phyloP scores from a whole-genome alignment of 2,113 vertebrate species.

The Phaethornis superciliosus region DNA sequence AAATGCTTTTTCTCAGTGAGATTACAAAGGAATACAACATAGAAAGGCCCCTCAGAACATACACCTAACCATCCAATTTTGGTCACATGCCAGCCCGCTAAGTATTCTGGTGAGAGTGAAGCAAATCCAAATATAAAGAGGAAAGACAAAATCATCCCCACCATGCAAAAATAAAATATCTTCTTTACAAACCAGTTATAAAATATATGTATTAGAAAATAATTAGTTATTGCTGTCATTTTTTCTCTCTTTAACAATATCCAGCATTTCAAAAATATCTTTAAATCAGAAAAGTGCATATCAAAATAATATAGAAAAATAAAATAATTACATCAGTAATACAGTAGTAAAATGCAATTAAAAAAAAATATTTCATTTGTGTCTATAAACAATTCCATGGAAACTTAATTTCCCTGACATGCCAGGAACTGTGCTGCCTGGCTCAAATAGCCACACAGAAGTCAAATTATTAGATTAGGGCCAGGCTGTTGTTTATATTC shows the following conservation, averaged over 20 bases:
- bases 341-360: neutral
- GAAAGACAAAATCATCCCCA: neutral
- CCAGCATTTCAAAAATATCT: neutral
- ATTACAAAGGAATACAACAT: neutral
- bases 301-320: neutral
- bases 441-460: neutral
- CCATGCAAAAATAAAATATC: neutral
- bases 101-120: neutral
- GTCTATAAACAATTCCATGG: neutral
- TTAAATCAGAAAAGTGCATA: neutral
- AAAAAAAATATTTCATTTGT: neutral
- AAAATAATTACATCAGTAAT: neutral
- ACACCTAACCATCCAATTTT: neutral
- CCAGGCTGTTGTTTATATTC: neutral
- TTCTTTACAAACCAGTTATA: neutral
- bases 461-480: neutral
- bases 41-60: neutral
- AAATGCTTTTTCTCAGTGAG: neutral
- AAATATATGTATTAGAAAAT: neutral
- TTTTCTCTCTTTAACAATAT: neutral
- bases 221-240: neutral
- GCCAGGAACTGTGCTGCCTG: neutral
- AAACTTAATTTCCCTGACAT: neutral
- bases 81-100: neutral
- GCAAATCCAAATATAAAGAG: neutral